Evolutionary conservation across 1,140 invertebrate genomes (phyloP).

Genomic region (Danaus melanippus): DNA sequence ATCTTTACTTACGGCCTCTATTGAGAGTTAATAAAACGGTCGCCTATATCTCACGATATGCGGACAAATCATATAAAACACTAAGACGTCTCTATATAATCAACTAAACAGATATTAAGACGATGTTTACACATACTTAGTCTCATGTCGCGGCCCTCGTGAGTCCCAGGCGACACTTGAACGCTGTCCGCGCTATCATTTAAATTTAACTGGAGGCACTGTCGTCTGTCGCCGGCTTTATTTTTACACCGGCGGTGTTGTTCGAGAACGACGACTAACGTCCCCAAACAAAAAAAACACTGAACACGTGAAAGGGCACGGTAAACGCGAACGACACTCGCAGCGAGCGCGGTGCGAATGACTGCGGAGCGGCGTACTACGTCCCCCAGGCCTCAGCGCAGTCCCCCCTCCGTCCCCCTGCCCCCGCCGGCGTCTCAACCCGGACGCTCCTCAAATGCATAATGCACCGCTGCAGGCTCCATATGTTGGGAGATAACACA

Average conservation of each 20-base stretch:
- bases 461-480: constrained; percentile 60
- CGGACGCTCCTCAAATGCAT: constrained; percentile 27
- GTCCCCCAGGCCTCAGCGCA: no score
- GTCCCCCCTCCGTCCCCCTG: constrained; percentile 19
- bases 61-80: no score
- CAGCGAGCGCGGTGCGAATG: constrained; percentile 43
- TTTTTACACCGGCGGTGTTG: constrained; percentile 61
- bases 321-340: constrained; percentile 23
- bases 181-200: constrained; percentile 59
- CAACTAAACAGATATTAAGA: constrained; percentile 28
- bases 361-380: constrained; percentile 31
- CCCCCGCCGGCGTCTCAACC: constrained; percentile 12
- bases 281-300: constrained; percentile 14
- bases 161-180: constrained; percentile 43
- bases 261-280: constrained; percentile 43
- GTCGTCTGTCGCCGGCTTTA: constrained; percentile 65
- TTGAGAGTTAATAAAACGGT: no score
- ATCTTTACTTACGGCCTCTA: no score
- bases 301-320: not conserved
- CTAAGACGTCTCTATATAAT: not conserved
- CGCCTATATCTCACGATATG: no score
- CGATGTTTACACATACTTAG: constrained; percentile 58
- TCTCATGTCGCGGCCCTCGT: constrained; percentile 52
- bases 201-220: constrained; percentile 65
- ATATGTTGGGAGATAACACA: constrained; percentile 52